Percentiles rank a stretch among this genome's conserved stretches.
phyloP scores from a whole-genome alignment of 2,888 invertebrate genomes.

The Fabriciana adippe region DNA sequence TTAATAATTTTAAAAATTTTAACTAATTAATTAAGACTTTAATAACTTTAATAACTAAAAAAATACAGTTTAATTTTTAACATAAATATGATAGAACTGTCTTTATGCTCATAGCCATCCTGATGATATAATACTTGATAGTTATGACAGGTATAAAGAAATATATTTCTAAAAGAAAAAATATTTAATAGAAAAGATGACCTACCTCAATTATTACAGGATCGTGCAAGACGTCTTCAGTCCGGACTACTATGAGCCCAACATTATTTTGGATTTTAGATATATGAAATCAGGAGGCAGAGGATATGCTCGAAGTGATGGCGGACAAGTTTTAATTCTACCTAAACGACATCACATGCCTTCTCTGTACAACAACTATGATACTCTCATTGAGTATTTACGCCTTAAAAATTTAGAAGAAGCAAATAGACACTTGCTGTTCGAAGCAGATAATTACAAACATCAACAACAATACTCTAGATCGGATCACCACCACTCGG shows the following conservation, averaged over 20 bases:
- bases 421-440: slow-evolving; percentile 25
- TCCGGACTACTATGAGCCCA: slow-evolving; percentile 67
- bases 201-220: slow-evolving; percentile 43
- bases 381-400: slow-evolving; percentile 62
- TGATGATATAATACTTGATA: no score
- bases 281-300: slow-evolving; percentile 69
- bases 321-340: slow-evolving; percentile 67
- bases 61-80: no score
- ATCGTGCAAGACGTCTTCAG: slow-evolving; percentile 62
- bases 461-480: not conserved
- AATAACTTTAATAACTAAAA: no score
- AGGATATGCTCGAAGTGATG: slow-evolving; percentile 65
- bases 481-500: not conserved
- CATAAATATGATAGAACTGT: no score
- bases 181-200: no score
- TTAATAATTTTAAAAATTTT: no score
- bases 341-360: slow-evolving; percentile 54
- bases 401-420: slow-evolving; percentile 56
- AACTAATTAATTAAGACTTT: not conserved
- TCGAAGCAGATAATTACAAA: not conserved
- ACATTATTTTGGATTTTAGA: slow-evolving; percentile 67
- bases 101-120: no score
- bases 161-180: no score
- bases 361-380: slow-evolving; percentile 59
- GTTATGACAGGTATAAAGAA: no score